Evolutionary conservation across 2,113 vertebrate species (phyloP).

Genomic region (Cheilinus undulatus): DNA sequence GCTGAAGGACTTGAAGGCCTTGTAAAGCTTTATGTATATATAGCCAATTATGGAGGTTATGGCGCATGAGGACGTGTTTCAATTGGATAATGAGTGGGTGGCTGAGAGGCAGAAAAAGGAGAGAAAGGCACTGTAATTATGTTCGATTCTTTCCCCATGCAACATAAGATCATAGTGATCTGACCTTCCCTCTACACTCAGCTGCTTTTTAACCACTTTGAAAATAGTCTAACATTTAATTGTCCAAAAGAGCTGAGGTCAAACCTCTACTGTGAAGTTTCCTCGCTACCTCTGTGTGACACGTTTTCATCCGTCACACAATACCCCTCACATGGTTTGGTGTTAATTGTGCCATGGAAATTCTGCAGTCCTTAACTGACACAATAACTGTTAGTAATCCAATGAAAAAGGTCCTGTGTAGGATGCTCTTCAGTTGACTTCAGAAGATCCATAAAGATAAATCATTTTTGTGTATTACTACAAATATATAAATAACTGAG

Average conservation of each 20-base stretch:
- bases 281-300: constrained; percentile 15
- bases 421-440: not conserved
- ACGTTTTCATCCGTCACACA: constrained; percentile 12
- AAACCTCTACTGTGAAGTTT: constrained; percentile 30
- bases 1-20: constrained; percentile 9
- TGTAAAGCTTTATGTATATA: constrained; percentile 67
- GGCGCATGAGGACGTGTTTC: constrained; percentile 71
- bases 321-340: constrained; percentile 6
- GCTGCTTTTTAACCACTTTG: constrained; percentile 74
- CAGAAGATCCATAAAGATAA: not conserved
- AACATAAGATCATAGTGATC: constrained; percentile 79
- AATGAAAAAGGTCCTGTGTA: not conserved
- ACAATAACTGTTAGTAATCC: not conserved
- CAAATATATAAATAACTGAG: no score
- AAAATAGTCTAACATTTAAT: constrained; percentile 72
- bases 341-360: not conserved
- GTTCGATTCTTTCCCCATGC: constrained; percentile 53
- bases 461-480: no score
- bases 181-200: constrained; percentile 58
- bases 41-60: constrained; percentile 70
- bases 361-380: not conserved
- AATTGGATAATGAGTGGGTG: constrained; percentile 83
- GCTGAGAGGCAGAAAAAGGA: constrained; percentile 68
- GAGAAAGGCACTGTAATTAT: constrained; percentile 82
- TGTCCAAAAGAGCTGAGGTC: constrained; percentile 55